Conservation (phyloP, 2,797 vertebrate species). For the Cyprinodon diabolis region DNA sequence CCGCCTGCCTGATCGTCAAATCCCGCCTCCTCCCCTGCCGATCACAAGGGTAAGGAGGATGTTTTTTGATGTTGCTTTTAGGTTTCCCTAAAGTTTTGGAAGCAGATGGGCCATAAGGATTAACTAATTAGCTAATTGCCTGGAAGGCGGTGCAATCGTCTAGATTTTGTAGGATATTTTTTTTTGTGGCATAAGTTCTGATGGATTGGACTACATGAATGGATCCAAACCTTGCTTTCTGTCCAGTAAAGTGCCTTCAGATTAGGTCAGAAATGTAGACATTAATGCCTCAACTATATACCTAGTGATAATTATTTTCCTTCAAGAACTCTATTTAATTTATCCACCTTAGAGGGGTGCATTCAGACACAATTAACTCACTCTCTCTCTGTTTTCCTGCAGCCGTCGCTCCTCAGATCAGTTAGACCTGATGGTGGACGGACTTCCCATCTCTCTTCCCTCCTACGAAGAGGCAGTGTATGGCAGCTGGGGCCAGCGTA, state of each 20-base stretch:
- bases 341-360: not conserved
- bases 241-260: no score
- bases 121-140: not conserved
- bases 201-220: no score
- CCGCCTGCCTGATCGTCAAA: constrained; percentile 80
- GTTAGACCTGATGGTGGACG: constrained; percentile 80
- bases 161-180: no score
- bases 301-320: not conserved
- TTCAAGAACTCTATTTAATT: no score
- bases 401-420: constrained; percentile 81
- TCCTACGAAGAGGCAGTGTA: constrained; percentile 83
- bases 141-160: not conserved
- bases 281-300: not conserved
- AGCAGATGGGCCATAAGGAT: not conserved
- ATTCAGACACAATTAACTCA: not conserved
- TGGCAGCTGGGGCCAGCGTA: constrained; percentile 77
- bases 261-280: not conserved
- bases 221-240: no score
- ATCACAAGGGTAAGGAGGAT: constrained; percentile 65
- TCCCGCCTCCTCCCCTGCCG: constrained; percentile 76
- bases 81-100: not conserved
- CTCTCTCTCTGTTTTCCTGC: constrained; percentile 14
- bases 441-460: constrained; percentile 73
- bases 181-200: no score
- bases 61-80: no score